Evolutionary conservation across 2,797 vertebrate species (phyloP).

Genomic region (Acanthopagrus latus): DNA sequence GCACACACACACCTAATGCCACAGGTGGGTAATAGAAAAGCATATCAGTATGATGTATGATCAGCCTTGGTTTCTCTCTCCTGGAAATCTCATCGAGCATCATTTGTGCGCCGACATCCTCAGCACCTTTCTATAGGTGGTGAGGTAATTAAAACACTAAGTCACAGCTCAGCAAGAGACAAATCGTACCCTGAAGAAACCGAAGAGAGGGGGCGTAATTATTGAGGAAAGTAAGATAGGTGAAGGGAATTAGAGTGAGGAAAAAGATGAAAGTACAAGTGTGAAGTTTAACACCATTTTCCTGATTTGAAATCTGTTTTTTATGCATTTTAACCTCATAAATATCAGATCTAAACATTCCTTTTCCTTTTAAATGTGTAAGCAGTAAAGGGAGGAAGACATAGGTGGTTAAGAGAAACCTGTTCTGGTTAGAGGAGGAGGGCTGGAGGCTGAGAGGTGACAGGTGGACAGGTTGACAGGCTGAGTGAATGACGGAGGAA

Average conservation of each 20-base stretch:
- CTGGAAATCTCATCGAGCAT: constrained; percentile 16
- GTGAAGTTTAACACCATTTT: background rate
- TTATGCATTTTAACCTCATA: background rate
- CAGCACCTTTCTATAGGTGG: constrained; percentile 35
- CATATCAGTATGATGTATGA: constrained; percentile 44
- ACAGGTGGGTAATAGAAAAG: constrained; percentile 58
- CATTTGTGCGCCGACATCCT: constrained; percentile 15
- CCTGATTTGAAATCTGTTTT: background rate
- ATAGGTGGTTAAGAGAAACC: background rate
- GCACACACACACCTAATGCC: background rate
- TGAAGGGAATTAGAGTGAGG: background rate
- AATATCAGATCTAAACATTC: background rate
- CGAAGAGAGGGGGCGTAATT: constrained; percentile 28
- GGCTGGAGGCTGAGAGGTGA: constrained; percentile 7
- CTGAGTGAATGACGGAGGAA: constrained; percentile 28
- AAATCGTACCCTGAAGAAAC: constrained; percentile 29
- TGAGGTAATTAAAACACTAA: constrained; percentile 49
- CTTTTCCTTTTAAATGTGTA: background rate
- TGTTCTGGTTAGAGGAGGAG: background rate
- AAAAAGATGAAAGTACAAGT: background rate
- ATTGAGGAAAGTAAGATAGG: background rate
- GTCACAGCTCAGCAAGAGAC: constrained; percentile 48
- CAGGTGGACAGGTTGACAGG: constrained; percentile 27
- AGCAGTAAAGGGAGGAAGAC: background rate
- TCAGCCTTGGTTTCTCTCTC: constrained; percentile 26